Evolutionary conservation across 1,140 invertebrate genomes (phyloP), one percentile per base, ranked within the genome.

Genomic region (Orius insidiosus): DNA sequence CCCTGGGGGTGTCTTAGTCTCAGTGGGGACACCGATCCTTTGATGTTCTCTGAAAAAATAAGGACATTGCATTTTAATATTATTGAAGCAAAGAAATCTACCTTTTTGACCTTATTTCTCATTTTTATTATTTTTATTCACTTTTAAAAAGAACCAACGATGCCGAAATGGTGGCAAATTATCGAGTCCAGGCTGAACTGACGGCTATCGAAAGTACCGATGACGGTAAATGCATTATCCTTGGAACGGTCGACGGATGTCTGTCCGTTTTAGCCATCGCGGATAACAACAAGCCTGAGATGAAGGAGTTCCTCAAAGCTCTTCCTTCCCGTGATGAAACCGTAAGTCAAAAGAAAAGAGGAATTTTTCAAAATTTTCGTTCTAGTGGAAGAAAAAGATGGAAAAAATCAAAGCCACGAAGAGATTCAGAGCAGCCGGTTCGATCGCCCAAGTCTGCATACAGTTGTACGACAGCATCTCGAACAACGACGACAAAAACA

Each of bases 211-310:
- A 80, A 50, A 83, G 80, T 52, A 85, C 82, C 5, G 73, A 75
- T 35, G 84, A 86, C 59, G 85, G 89, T 5, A 78, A 65, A 56
- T 79, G 72, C 37, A 69, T 95, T 24, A 82, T 92, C 1, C 66
- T 96, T 15, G 89, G 88, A 0, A 90, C 86, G 0, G 80, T 93
- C 5, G 90, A 97, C 60, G 92, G 92, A 5, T 93, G 88, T 59
- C 70, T 97, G 31, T 88, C 88, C 1, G 79, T 90, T n/a, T 62
- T 96, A 24, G 80, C 81, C 9, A 85, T 97, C 55, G 80, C 85
- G 0, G 90, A 96, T 67, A 79, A 84, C 30, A 59, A 63, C 6
- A 74, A 72, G 43, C 58, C 63, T 8, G 71, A 74, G 53, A 74
- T 76, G 62, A 63, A 68, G 48, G 67, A 76, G n/a, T 80, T 77